These are phyloP conservation scores for Dryobota labecula DNA, from an alignment of 2,888 invertebrate genomes.

Conservation along the genomic window DNA sequence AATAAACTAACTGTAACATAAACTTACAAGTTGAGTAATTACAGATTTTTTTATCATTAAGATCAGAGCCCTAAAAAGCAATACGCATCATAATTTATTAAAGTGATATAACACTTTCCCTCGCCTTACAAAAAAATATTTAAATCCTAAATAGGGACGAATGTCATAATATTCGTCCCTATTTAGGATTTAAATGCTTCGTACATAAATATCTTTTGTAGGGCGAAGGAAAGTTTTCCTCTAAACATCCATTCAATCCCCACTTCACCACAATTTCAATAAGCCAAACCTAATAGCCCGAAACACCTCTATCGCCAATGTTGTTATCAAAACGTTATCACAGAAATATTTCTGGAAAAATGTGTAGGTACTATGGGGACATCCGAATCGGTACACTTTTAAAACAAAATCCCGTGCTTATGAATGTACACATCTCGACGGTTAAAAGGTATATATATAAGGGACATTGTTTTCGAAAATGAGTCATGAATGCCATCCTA, in stretches of 20 bases:
- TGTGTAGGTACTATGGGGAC: no score
- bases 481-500: no score
- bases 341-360: conserved; percentile 34
- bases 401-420: no score
- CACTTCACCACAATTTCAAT: conserved; percentile 41
- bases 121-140: background rate
- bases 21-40: background rate
- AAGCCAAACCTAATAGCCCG: conserved; percentile 33
- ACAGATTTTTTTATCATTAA: background rate
- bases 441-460: no score
- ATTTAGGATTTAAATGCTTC: background rate
- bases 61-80: background rate
- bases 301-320: conserved; percentile 35
- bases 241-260: conserved; percentile 8
- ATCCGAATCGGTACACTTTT: no score
- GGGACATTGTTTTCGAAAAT: no score
- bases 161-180: no score
- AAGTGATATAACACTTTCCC: background rate
- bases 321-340: conserved; percentile 31
- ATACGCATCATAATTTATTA: background rate
- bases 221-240: background rate
- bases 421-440: no score
- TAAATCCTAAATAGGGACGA: background rate
- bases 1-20: background rate
- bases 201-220: no score